Percentiles rank a stretch among this genome's conserved stretches.
Evolutionary conservation across 35 echinoderm and acorn worm species (phyloP).

Genomic region (Ptychodera flava): DNA sequence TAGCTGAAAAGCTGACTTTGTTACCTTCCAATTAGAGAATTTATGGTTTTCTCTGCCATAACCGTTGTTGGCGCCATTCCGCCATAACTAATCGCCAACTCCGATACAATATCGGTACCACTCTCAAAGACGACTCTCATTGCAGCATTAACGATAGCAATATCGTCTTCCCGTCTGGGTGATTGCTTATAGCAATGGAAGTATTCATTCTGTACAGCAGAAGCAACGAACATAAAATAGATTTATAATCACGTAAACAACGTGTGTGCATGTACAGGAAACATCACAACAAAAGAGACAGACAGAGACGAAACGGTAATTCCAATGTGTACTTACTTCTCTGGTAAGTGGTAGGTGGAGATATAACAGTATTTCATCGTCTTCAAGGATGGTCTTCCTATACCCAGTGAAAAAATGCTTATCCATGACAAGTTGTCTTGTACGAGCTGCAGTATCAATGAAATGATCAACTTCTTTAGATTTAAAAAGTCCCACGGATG

Average conservation of each 20-base stretch:
- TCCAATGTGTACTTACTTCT: neutral
- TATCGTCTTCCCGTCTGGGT: constrained; percentile 73
- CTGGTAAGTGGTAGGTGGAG: too few species aligned
- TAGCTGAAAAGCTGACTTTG: too few species aligned
- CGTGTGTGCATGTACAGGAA: too few species aligned
- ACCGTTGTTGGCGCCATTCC: constrained; percentile 87
- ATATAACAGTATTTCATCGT: too few species aligned
- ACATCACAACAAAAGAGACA: too few species aligned
- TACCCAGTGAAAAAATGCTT: too few species aligned
- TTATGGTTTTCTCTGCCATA: constrained; percentile 58
- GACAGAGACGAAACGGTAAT: too few species aligned
- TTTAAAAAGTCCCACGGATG: too few species aligned
- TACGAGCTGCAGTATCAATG: neutral
- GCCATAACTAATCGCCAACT: constrained; percentile 39
- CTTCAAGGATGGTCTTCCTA: too few species aligned
- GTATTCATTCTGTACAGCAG: constrained; percentile 50
- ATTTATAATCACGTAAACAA: too few species aligned
- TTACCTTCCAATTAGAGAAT: constrained; percentile 37
- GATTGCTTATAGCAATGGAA: constrained; percentile 78
- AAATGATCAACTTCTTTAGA: too few species aligned
- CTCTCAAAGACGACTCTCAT: constrained; percentile 56
- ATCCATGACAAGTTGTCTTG: too few species aligned
- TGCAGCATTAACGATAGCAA: constrained; percentile 83
- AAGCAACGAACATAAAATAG: neutral
- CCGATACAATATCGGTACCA: constrained; percentile 34